A percentile compares a stretch with the other conserved stretches of the same genome.
Evolutionary conservation across 2,888 invertebrate genomes (phyloP).

Genomic region (Dasysyrphus tricinctus): DNA sequence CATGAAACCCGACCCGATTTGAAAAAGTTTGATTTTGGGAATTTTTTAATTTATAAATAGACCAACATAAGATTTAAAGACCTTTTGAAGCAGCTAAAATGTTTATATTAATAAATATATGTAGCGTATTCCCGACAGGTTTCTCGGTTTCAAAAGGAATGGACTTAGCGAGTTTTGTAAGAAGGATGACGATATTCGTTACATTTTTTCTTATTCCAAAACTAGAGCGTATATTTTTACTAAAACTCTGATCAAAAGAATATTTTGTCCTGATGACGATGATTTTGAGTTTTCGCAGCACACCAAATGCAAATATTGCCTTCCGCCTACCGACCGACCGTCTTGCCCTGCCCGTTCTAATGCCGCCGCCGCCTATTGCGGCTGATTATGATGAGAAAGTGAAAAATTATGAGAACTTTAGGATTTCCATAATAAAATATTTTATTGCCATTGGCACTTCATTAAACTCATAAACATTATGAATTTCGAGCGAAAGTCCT

Average conservation of each 20-base stretch:
- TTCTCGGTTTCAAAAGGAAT: too few species aligned
- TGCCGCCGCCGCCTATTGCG: constrained; percentile 5
- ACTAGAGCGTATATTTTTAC: not conserved
- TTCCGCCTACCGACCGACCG: not conserved
- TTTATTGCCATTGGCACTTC: constrained; percentile 82
- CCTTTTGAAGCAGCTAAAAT: too few species aligned
- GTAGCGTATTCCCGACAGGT: too few species aligned
- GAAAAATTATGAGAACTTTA: constrained; percentile 80
- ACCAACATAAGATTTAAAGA: too few species aligned
- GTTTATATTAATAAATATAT: too few species aligned
- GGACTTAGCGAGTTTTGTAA: too few species aligned
- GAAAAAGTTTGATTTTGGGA: too few species aligned
- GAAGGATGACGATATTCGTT: not conserved
- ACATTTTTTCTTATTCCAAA: not conserved
- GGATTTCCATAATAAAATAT: constrained; percentile 79
- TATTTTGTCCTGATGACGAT: constrained; percentile 2
- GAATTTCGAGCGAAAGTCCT: constrained; percentile 77
- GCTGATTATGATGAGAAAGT: constrained; percentile 79
- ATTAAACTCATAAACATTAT: constrained; percentile 83
- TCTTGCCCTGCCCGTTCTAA: not conserved
- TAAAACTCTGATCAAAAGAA: constrained; percentile 7
- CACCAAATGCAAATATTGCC: constrained; percentile 56
- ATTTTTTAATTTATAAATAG: too few species aligned
- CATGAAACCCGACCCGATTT: too few species aligned
- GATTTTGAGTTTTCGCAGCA: constrained; percentile 1